Evolutionary conservation across 2,888 invertebrate genomes (phyloP), one percentile per base, ranked within the genome.

Genomic region (Meganola albula): DNA sequence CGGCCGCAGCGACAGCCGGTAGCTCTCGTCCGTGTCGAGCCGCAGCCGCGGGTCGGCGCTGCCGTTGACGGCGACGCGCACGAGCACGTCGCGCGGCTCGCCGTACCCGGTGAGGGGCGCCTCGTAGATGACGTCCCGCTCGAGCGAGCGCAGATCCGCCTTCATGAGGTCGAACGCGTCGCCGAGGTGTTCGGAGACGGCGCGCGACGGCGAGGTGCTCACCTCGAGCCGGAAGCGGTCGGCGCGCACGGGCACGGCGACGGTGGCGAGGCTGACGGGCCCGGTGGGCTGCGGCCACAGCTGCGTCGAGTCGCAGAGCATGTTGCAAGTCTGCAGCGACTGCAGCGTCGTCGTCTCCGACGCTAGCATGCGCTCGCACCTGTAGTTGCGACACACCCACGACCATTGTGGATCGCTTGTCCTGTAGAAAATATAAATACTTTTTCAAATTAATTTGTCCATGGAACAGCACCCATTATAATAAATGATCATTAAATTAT

Each of bases 261-360:
- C 88, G 10, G 88, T 88, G 44, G 91, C 91, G 12, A 94, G 85
- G 43, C 88, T 85, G 14, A 91, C 88, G 36, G 89, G 89, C 0
- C 91, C 91, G 2, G 93, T 93, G 29, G 94, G 94, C 69, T 91
- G 91, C 13, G 94, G 94, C 94, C 94, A 94, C 12, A 94, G 87
- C 51, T 93, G 91, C 13, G 88, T 88, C 34, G 89, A 88, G 12
- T 93, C 92, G 71, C 94, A 94, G 9, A 92, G 86, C 89, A 94
- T 93, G 58, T 91, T 91, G 76, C 94, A 94, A 4, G 92, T 92
- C 22, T 89, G 87, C 49, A 93, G 80, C 4, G 92, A 91, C 53
- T 86, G 90, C 39, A 85, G 87, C 40, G 55, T 58, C 11, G 71
- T 67, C 28, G 72, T 63, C 43, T 84, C 75, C 3, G 75, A 55